Evolutionary conservation across 2,888 invertebrate species (phyloP).

Genomic region (Hyalella azteca): DNA sequence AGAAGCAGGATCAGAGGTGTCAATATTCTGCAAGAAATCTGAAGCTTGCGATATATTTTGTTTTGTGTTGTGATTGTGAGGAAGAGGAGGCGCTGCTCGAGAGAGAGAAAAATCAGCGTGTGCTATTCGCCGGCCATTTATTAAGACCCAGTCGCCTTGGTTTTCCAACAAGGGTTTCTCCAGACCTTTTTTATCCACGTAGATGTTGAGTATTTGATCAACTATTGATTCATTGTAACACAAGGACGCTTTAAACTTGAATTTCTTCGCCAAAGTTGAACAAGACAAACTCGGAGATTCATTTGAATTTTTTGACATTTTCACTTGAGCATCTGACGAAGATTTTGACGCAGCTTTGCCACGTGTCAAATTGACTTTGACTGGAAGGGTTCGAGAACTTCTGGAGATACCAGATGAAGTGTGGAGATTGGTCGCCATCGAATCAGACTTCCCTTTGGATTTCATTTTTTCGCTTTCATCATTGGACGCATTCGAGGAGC

Average conservation of each 20-base stretch:
- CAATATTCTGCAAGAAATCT: too few relatives aligned
- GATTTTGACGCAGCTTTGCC: too few relatives aligned
- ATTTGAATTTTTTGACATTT: not conserved
- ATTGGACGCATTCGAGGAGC: not conserved
- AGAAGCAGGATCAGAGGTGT: too few relatives aligned
- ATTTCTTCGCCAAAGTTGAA: not conserved
- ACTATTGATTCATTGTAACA: not conserved
- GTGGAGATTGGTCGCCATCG: not conserved
- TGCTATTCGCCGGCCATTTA: not conserved
- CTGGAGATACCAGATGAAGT: not conserved
- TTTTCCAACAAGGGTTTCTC: not conserved
- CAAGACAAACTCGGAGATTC: not conserved
- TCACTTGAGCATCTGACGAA: not conserved
- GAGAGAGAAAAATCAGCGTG: too few relatives aligned
- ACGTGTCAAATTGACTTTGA: too few relatives aligned
- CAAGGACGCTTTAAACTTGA: not conserved
- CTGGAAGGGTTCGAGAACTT: not conserved
- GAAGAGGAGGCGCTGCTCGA: too few relatives aligned
- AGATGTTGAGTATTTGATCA: not conserved
- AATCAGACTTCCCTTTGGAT: not conserved
- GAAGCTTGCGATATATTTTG: too few relatives aligned
- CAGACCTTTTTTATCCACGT: not conserved
- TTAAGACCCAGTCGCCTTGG: not conserved
- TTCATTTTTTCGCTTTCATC: not conserved
- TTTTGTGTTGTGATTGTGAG: too few relatives aligned